phyloP scores from a whole-genome alignment of 1,140 invertebrate genomes.

The Drosophila funebris region DNA sequence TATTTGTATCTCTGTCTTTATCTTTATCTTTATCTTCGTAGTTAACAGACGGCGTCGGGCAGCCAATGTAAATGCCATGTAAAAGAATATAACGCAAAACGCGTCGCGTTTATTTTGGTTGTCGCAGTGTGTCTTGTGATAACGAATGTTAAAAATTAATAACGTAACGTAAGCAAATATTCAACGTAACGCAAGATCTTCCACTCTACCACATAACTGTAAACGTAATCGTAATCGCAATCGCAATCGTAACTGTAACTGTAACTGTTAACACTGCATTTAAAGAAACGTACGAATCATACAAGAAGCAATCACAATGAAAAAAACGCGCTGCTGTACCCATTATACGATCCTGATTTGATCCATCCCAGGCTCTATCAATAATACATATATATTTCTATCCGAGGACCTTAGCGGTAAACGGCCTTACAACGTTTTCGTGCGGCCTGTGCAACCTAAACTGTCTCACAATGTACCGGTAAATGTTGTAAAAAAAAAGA shows the following conservation, averaged over 20 bases:
- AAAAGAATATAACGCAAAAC: background rate
- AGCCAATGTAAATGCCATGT: constrained; percentile 12
- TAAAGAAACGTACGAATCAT: constrained; percentile 8
- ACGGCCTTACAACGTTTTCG: constrained; percentile 79
- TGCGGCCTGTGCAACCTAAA: constrained; percentile 78
- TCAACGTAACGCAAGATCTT: constrained; percentile 33
- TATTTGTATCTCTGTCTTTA: too few species aligned
- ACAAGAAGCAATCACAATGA: constrained; percentile 6
- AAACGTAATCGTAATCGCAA: too few species aligned
- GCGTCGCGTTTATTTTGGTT: constrained; percentile 3
- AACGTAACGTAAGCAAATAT: constrained; percentile 19
- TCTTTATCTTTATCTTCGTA: background rate
- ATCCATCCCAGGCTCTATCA: background rate
- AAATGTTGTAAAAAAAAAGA: constrained; percentile 67
- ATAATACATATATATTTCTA: background rate
- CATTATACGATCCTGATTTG: constrained; percentile 17
- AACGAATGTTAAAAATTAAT: constrained; percentile 8
- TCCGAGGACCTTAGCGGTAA: constrained; percentile 54
- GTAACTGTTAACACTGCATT: constrained; percentile 38
- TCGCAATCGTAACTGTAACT: too few species aligned
- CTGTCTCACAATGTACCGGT: constrained; percentile 80
- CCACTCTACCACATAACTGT: constrained; percentile 27
- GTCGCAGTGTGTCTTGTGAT: constrained; percentile 15
- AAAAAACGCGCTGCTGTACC: constrained; percentile 1
- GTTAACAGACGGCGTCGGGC: constrained; percentile 2